These are phyloP conservation scores for Melanerpes aurifrons DNA, from an alignment of 2,113 vertebrate species.

Conservation along the genomic window DNA sequence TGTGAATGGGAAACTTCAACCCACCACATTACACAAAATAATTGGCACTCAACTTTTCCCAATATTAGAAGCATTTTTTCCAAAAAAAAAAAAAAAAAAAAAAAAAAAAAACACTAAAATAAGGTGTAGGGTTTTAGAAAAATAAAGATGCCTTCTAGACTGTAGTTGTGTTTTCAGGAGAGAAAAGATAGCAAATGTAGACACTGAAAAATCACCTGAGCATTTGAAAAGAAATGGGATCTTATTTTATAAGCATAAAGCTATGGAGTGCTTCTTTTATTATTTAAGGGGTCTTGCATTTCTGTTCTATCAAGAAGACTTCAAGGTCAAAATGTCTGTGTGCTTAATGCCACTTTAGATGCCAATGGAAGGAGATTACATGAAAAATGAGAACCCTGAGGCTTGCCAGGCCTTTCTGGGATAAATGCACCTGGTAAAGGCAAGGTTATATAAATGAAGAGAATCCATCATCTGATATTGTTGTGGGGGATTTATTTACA, in stretches of 20 bases:
- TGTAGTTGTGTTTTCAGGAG: background rate
- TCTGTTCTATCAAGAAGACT: background rate
- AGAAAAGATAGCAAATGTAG: background rate
- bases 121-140: background rate
- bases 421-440: slow-evolving; percentile 31
- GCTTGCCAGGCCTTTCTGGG: slow-evolving; percentile 36
- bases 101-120: background rate
- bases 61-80: no score
- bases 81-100: background rate
- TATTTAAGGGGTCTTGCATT: slow-evolving; percentile 48
- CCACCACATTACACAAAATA: no score
- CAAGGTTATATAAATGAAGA: slow-evolving; percentile 46
- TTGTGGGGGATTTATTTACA: background rate
- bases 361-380: slow-evolving; percentile 54
- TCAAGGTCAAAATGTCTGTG: slow-evolving; percentile 54
- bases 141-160: background rate
- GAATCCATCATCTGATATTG: slow-evolving; percentile 17
- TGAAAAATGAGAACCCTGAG: slow-evolving; percentile 58
- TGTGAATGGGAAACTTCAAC: no score
- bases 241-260: slow-evolving; percentile 42
- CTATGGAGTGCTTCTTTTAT: slow-evolving; percentile 29
- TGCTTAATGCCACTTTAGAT: slow-evolving; percentile 40
- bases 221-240: slow-evolving; percentile 26
- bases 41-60: no score
- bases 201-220: slow-evolving; percentile 35